Base-by-base conservation (phyloP, 2,113 vertebrate species). In the Cryptomyrus ogoouensis region DNA sequence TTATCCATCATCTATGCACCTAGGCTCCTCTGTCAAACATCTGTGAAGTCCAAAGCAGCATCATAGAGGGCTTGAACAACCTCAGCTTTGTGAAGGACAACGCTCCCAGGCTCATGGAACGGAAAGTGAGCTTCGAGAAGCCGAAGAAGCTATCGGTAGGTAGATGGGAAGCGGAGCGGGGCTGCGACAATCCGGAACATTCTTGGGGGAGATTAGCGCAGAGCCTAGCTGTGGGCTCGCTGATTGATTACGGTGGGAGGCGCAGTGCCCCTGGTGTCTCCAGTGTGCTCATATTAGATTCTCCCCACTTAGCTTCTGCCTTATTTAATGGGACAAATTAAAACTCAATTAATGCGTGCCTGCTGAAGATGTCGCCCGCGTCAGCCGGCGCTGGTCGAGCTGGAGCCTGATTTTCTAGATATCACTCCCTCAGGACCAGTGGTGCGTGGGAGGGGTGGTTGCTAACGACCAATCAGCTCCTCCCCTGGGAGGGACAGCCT, bases 61-160 rank as follows among this genome's bases (percentile, higher is more conserved):
- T 98, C 90, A 96, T 99, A 93, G 98, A 98, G 83, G 95, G 98
- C 91, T 92, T 99, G 92, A 97, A 97, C 87, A 97, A 95, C 93
- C 93, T 99, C 93, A 94, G 93, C 53, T 99, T 98, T 93, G 96
- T 98, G 74, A 99, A 97, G 91, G 98, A 99, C 46, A 98, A 97
- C 80, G 96, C 95, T 5, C 98, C 98, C 93, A 95, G 93, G 90
- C 90, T 96, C 83, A 98, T 98, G 93, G 98, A 99, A 92, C 95
- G 97, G 89, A 99, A 99, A 94, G 95, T 98, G 93, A 99, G 98
- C 94, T 96, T 98, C 91, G 98, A 99, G 93, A 98, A 95, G 94
- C 93, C 94, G 17, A 99, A 96, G 94, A 99, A 97, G 93, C 87
- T 92, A 47, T 53, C n/a, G 44, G 98, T 99, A 94, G 96, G 96